Conservation (phyloP, 2,888 invertebrate species). For the Rhimphoctona megacephalus region DNA sequence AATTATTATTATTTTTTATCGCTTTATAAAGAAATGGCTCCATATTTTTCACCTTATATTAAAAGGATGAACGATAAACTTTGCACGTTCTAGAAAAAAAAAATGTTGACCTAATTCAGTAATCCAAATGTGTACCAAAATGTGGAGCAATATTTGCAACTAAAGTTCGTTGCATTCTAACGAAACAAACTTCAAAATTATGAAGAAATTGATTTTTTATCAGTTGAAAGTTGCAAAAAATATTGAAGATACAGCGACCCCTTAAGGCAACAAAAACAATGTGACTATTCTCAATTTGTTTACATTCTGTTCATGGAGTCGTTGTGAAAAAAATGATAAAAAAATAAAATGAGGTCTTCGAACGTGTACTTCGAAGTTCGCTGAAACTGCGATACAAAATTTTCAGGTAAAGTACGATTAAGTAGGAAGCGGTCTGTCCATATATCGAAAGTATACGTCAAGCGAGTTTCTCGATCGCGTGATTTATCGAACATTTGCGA, state of each 20-base stretch:
- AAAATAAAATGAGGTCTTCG: slow-evolving; percentile 7
- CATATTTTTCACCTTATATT: too few relatives aligned
- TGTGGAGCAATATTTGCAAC: not conserved
- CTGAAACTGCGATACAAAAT: slow-evolving; percentile 48
- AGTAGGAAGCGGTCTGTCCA: slow-evolving; percentile 67
- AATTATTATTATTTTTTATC: too few relatives aligned
- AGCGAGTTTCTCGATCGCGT: slow-evolving; percentile 57
- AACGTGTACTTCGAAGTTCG: slow-evolving; percentile 32
- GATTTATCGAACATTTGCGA: slow-evolving; percentile 35
- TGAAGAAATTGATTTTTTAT: not conserved
- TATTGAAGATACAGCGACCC: too few relatives aligned
- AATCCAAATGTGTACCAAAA: not conserved
- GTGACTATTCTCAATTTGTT: not conserved
- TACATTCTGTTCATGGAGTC: not conserved
- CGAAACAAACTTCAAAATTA: not conserved
- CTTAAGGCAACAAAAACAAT: not conserved
- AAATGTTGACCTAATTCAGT: not conserved
- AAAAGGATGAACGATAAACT: too few relatives aligned
- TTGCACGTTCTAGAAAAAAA: too few relatives aligned
- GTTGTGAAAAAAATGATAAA: slow-evolving; percentile 6
- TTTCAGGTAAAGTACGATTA: slow-evolving; percentile 18
- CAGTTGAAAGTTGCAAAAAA: too few relatives aligned
- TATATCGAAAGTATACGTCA: slow-evolving; percentile 47
- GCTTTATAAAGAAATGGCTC: too few relatives aligned
- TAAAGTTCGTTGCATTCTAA: not conserved